phyloP scores from a whole-genome alignment of 2,113 vertebrate species.

The Phylloscopus whistleri region DNA sequence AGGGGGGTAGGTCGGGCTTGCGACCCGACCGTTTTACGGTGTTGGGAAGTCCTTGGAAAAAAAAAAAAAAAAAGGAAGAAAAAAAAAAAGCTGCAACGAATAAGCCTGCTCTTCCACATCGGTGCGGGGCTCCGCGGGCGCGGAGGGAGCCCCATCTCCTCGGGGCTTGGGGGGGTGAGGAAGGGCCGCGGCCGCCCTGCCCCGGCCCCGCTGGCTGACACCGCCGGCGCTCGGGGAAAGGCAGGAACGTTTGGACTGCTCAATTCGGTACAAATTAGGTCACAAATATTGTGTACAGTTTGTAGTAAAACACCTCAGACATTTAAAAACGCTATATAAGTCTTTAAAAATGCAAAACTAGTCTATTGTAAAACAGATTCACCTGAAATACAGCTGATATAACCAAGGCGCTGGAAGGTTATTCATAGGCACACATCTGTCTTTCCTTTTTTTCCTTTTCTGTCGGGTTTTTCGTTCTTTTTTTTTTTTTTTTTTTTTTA shows the following conservation, averaged over 20 bases:
- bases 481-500: background rate
- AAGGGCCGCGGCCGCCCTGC: background rate
- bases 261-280: constrained; percentile 70
- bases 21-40: background rate
- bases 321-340: constrained; percentile 74
- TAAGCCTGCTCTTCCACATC: background rate
- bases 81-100: constrained; percentile 6
- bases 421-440: constrained; percentile 94
- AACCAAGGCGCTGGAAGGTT: constrained; percentile 97
- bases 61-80: background rate
- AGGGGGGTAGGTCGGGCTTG: background rate
- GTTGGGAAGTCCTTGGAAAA: background rate
- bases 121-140: background rate
- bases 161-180: background rate
- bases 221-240: constrained; percentile 16
- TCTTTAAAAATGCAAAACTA: constrained; percentile 77
- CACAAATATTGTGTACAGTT: constrained; percentile 81
- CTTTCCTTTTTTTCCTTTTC: constrained; percentile 61
- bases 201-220: background rate
- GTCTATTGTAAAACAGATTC: constrained; percentile 81
- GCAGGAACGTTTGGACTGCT: constrained; percentile 38
- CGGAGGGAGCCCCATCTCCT: background rate
- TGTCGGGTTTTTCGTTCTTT: background rate
- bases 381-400: constrained; percentile 84
- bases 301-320: constrained; percentile 78